A percentile compares a stretch with the other conserved stretches of the same genome.
Evolutionary conservation across 2,797 vertebrate species (phyloP).

Genomic region (Limosa lapponica): DNA sequence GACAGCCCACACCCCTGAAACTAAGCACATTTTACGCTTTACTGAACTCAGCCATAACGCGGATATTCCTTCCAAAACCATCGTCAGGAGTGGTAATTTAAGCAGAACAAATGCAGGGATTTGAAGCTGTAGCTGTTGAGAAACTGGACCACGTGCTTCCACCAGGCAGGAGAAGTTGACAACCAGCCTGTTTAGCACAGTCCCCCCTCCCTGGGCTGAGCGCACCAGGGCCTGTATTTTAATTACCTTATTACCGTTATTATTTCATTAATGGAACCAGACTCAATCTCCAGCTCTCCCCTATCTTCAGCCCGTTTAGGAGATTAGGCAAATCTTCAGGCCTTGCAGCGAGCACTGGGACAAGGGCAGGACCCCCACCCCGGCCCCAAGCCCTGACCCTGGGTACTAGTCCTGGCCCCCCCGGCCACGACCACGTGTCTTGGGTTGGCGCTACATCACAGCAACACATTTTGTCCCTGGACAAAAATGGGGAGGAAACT

Average conservation of each 20-base stretch:
- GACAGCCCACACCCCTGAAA: background rate
- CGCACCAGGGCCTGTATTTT: background rate
- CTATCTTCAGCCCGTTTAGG: background rate
- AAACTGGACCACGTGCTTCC: background rate
- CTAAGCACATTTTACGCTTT: background rate
- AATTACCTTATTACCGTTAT: background rate
- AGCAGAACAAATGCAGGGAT: background rate
- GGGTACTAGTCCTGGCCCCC: background rate
- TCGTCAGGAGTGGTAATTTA: background rate
- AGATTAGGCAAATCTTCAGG: background rate
- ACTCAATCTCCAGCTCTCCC: background rate
- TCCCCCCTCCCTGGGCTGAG: background rate
- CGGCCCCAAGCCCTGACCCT: background rate
- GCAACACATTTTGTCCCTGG: background rate
- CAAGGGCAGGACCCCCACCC: background rate
- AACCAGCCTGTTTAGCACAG: background rate
- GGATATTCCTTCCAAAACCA: background rate
- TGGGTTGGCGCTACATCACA: background rate
- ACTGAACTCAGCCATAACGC: background rate
- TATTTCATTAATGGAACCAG: background rate
- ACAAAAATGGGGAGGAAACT: background rate
- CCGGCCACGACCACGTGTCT: fast-evolving
- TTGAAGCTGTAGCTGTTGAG: background rate
- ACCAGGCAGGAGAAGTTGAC: background rate
- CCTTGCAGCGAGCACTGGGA: background rate